Percentiles rank a stretch among this genome's conserved stretches.
Evolutionary conservation across 1,140 invertebrate species (phyloP).

Genomic region (Cydia fagiglandana): DNA sequence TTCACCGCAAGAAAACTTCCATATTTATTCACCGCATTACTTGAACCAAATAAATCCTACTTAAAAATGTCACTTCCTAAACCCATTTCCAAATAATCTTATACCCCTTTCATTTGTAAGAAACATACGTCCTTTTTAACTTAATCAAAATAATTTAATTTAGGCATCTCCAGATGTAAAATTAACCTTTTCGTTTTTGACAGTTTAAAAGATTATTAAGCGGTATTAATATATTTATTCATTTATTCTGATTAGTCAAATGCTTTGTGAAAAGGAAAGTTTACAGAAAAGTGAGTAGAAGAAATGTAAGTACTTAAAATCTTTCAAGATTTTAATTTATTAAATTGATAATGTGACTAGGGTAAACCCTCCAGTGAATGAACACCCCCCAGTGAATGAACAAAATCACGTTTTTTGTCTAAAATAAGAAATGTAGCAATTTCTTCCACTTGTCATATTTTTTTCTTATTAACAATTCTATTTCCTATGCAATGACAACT

Average conservation of each 20-base stretch:
- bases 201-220: slow-evolving; percentile 29
- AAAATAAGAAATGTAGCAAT: too few relatives aligned
- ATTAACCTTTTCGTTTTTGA: slow-evolving; percentile 31
- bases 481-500: too few relatives aligned
- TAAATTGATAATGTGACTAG: neutral
- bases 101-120: neutral
- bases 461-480: too few relatives aligned
- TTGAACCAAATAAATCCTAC: slow-evolving; percentile 15
- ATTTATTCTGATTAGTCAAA: slow-evolving; percentile 18
- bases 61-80: slow-evolving; percentile 4
- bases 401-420: too few relatives aligned
- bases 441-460: too few relatives aligned
- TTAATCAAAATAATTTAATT: neutral
- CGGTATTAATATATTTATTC: slow-evolving; percentile 27
- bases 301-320: neutral
- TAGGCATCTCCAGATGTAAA: slow-evolving; percentile 11
- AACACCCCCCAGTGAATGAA: too few relatives aligned
- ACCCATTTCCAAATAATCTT: neutral
- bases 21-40: neutral
- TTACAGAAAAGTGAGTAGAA: neutral
- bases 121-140: neutral
- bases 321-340: neutral
- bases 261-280: neutral
- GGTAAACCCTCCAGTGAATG: too few relatives aligned
- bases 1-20: neutral